Base-by-base conservation (phyloP, 2,113 vertebrate species). In the Otus sunia region DNA sequence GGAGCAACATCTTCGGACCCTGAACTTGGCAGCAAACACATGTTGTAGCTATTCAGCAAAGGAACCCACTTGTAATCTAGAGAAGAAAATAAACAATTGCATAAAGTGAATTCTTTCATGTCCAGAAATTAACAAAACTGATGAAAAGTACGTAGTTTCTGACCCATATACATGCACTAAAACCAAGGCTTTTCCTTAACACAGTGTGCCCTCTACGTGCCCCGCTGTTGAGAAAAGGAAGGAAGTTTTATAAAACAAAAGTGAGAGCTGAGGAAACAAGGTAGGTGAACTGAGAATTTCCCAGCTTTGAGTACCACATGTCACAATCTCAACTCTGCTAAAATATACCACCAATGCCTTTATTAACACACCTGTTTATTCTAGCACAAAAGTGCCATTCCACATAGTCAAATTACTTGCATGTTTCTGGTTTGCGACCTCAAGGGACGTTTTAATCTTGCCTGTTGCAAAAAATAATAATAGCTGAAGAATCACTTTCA, bases 1-100 rank as follows among this genome's bases (percentile, higher is more conserved):
- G 47, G 66, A 71, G 64, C 76, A 80, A 55, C 76, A 55, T 86
- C 88, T 93, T 72, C 0, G 2, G 34, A 88, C 93, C 66, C 96
- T 91, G 94, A 94, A 96, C 94, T 93, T 96, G 96, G 89, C 92
- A 92, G 85, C 74, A 56, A 72, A 86, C 2, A 4, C 45, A 20
- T 20, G 58, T n/a, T n/a, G 41, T 52, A 80, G 47, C 41, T 43
- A 5, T 36, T 68, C 56, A 71, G 77, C 62, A 78, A 39, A 78
- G 66, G n/a, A 59, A 52, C 21, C 34, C 14, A 8, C 49, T 45
- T 84, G 52, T 55, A 50, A 83, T 62, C 72, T 29, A 20, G 39
- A 74, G 58, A 78, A 72, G 64, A 62, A 94, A 94, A 76, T 18
- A 80, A 94, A 60, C 45, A 50, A 29, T 58, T 91, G 41, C 47